Percentiles rank a stretch among this genome's conserved stretches.
phyloP scores from a whole-genome alignment of 2,797 vertebrate species.

The Loriculus beryllinus region DNA sequence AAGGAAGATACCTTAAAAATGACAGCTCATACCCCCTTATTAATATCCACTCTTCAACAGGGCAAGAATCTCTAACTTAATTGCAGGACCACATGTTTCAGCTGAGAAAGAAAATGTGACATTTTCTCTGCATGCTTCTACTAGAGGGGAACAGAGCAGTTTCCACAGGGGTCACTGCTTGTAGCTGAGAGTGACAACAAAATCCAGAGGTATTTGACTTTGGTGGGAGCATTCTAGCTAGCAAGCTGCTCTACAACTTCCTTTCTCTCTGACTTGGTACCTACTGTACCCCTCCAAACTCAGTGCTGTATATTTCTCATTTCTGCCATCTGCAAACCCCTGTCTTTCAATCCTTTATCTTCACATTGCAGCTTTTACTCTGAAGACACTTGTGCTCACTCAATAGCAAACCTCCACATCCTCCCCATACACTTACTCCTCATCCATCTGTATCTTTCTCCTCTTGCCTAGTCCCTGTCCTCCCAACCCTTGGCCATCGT shows the following conservation, averaged over 20 bases:
- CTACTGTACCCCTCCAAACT: neutral
- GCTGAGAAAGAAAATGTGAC: neutral
- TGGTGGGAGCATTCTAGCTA: neutral
- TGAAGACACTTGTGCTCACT: neutral
- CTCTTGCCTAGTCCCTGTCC: neutral
- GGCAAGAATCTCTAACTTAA: fast-evolving
- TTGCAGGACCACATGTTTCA: neutral
- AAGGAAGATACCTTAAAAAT: neutral
- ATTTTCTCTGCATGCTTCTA: neutral
- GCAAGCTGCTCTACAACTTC: neutral
- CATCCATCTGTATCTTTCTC: neutral
- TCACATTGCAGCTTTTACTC: neutral
- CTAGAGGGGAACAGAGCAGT: neutral
- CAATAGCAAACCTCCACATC: neutral
- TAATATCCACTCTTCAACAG: neutral
- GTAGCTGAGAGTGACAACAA: neutral
- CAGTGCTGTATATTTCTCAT: neutral
- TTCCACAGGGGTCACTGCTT: neutral
- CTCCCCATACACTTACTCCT: neutral
- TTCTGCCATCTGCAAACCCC: neutral
- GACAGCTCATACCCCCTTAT: neutral
- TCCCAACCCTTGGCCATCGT: neutral
- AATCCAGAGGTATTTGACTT: neutral
- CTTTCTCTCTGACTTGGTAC: neutral
- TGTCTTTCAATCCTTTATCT: neutral